A percentile compares a stretch with the other conserved stretches of the same genome.
Conservation (phyloP, 2,888 invertebrate species). For the Limnephilus lunatus region DNA sequence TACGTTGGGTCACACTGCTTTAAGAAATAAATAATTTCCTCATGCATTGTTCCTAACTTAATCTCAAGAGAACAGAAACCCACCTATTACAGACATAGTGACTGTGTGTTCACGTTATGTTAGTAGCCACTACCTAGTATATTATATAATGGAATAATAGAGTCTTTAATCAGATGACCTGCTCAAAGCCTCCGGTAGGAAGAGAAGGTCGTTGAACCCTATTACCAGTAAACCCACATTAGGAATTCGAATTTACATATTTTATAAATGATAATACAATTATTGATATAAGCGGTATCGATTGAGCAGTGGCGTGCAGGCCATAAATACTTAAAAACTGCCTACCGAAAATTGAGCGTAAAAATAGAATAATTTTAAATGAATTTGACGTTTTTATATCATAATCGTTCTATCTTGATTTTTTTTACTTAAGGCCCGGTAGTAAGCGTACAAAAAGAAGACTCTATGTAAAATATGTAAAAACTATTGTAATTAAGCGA, state of each 20-base stretch:
- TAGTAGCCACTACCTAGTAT: neutral
- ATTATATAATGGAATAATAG: constrained; percentile 18
- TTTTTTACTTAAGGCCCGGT: too few species aligned
- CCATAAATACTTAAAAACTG: too few species aligned
- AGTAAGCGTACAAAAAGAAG: too few species aligned
- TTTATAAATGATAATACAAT: constrained; percentile 36
- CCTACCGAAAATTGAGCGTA: too few species aligned
- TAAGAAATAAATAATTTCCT: neutral
- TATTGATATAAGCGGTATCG: neutral
- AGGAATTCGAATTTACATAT: constrained; percentile 44
- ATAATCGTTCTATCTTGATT: too few species aligned
- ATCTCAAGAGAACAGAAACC: neutral
- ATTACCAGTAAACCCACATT: neutral
- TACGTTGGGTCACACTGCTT: neutral
- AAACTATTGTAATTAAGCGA: too few species aligned
- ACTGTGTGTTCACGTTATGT: neutral
- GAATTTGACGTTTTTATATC: too few species aligned
- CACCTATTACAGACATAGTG: neutral
- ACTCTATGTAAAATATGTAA: too few species aligned
- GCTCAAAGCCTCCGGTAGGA: neutral
- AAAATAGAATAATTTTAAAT: too few species aligned
- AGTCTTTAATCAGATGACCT: constrained; percentile 30
- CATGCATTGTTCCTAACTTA: neutral
- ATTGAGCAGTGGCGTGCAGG: neutral
- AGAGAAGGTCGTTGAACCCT: constrained; percentile 28